Evolutionary conservation across 2,888 invertebrate genomes (phyloP), one percentile per base, ranked within the genome.

Genomic region (Xanthostigma xanthostigma): DNA sequence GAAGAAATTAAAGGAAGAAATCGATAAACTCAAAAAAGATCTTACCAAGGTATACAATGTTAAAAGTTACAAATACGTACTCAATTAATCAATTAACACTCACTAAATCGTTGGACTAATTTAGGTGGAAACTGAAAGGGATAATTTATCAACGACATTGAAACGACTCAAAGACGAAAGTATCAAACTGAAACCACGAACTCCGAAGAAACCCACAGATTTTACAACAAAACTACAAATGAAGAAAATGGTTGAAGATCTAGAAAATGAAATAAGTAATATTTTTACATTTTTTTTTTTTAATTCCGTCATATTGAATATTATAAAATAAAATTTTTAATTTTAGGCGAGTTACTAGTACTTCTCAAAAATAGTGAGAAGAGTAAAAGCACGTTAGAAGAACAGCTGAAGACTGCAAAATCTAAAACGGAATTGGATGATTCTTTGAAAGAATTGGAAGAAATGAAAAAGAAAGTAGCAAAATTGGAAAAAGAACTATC

Each of bases 261-360:
- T 92, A 56, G 92, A 92, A 67, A 84, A 78, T 60, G 92, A 94
- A 73, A 83, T 91, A 54, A 80, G 83, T 79, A 67, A 62, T 56
- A 49, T 44, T 34, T 38, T 35, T 12, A 51, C 33, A 36, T 39
- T 6, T n/a, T 41, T 27, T 17, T 41, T 27, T 35, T 46, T 49
- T 43, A 14, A 33, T 41, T 27, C 38, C 40, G 9, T 36, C 35
- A 44, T 38, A 13, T 14, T 27, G 12, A 42, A n/a, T 50, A 14
- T 36, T 42, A 39, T 17, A 42, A 38, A 42, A 17, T 37, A 42
- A 45, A 41, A 39, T 44, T 48, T 45, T 48, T 11, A 45, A 46
- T 59, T 58, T 40, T 54, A 77, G 76, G 75, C 53, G 78, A 80
- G 65, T 69, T 79, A 60, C 68, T 74, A 51, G 70, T 75, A 2